Conservation (phyloP, 37 sponge, comb jelly and placozoan genomes). For the Ianthella basta region DNA sequence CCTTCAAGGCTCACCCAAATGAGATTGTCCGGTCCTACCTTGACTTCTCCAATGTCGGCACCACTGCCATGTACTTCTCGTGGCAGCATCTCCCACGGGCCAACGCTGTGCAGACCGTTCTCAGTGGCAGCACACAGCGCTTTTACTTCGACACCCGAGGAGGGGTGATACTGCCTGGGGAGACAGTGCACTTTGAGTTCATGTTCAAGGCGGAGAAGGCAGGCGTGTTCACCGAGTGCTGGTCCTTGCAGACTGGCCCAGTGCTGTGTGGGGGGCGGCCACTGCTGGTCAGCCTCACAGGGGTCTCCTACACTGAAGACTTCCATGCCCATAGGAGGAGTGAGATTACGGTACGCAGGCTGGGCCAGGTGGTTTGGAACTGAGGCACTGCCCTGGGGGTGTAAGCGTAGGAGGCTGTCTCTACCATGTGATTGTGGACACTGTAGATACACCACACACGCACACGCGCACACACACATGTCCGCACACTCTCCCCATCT, state of each 20-base stretch:
- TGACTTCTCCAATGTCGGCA: slow-evolving; percentile 80
- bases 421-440: too few species aligned
- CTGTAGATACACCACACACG: not conserved
- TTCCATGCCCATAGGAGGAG: slow-evolving; percentile 38
- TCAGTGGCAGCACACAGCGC: slow-evolving; percentile 74
- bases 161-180: slow-evolving; percentile 90
- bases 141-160: slow-evolving; percentile 95
- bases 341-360: slow-evolving; percentile 53
- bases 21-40: slow-evolving; percentile 53
- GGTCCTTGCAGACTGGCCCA: slow-evolving; percentile 85
- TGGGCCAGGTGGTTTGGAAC: not conserved
- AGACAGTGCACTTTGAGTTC: slow-evolving; percentile 73
- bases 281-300: slow-evolving; percentile 77
- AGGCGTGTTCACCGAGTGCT: slow-evolving; percentile 91
- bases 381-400: too few species aligned
- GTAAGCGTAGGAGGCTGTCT: too few species aligned
- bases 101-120: slow-evolving; percentile 63
- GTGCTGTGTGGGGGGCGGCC: slow-evolving; percentile 74
- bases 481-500: not conserved
- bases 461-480: not conserved
- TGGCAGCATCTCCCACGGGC: slow-evolving; percentile 65
- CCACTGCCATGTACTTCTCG: slow-evolving; percentile 80
- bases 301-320: slow-evolving; percentile 80
- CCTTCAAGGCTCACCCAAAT: not conserved
- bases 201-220: slow-evolving; percentile 88